Evolutionary conservation across 1,140 invertebrate genomes (phyloP).

Genomic region (Trichoplusia ni): DNA sequence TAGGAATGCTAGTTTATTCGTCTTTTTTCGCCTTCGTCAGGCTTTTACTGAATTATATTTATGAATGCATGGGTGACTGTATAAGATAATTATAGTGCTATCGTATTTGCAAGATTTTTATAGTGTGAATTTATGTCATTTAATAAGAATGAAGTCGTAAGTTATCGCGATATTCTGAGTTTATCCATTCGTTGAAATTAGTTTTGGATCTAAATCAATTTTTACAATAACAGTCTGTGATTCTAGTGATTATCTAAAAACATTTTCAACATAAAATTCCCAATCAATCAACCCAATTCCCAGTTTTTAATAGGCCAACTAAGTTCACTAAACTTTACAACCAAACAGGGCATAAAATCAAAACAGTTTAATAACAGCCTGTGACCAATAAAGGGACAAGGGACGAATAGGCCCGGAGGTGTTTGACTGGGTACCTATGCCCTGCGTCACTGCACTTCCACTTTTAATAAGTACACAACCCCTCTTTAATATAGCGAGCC

Average conservation of each 20-base stretch:
- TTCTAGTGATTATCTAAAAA: too few species aligned
- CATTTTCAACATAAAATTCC: not conserved
- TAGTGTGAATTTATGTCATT: too few species aligned
- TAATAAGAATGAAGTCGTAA: too few species aligned
- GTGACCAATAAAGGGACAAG: conserved; percentile 47
- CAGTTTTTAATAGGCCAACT: not conserved
- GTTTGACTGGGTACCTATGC: conserved; percentile 46
- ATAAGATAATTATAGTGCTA: too few species aligned
- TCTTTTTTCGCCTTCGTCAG: not conserved
- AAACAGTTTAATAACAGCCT: conserved; percentile 42
- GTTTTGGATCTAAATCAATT: too few species aligned
- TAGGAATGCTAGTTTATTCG: not conserved
- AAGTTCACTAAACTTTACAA: not conserved
- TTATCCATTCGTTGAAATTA: too few species aligned
- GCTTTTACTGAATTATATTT: not conserved
- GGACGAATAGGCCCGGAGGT: conserved; percentile 50
- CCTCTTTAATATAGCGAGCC: conserved; percentile 62
- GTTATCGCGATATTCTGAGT: too few species aligned
- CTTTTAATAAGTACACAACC: conserved; percentile 66
- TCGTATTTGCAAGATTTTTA: too few species aligned
- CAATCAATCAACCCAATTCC: not conserved
- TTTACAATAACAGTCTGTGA: too few species aligned
- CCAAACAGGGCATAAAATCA: conserved; percentile 6
- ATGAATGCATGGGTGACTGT: too few species aligned
- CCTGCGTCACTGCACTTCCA: conserved; percentile 53